Percentiles rank a stretch among this genome's conserved stretches.
phyloP scores from a whole-genome alignment of 2,888 invertebrate species.

The Drosophila picticornis region DNA sequence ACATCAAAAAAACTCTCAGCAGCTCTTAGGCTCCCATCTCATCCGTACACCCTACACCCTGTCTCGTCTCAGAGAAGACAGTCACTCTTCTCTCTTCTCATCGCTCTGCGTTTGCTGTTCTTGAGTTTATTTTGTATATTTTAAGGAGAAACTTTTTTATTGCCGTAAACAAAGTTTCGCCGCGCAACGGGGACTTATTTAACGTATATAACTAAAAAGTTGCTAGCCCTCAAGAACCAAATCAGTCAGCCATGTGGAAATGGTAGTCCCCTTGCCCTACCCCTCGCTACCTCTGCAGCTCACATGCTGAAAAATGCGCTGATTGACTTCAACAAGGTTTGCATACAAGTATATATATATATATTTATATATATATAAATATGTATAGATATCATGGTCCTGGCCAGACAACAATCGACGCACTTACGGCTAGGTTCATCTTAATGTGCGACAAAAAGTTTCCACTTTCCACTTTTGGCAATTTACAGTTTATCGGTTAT shows the following conservation, averaged over 20 bases:
- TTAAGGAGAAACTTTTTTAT: slow-evolving; percentile 79
- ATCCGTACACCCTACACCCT: background rate
- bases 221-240: slow-evolving; percentile 51
- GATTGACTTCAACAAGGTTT: slow-evolving; percentile 66
- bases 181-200: slow-evolving; percentile 80
- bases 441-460: slow-evolving; percentile 74
- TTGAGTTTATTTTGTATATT: slow-evolving; percentile 80
- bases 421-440: slow-evolving; percentile 57
- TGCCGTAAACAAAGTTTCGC: slow-evolving; percentile 80
- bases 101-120: background rate
- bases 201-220: slow-evolving; percentile 78
- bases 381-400: slow-evolving; percentile 13
- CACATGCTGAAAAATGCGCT: slow-evolving; percentile 49
- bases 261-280: slow-evolving; percentile 7
- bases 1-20: slow-evolving; percentile 42
- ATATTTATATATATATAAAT: background rate
- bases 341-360: slow-evolving; percentile 34
- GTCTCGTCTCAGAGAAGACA: background rate
- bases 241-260: slow-evolving; percentile 73
- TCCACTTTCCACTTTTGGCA: slow-evolving; percentile 58
- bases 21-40: slow-evolving; percentile 38
- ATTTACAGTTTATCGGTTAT: slow-evolving; percentile 80
- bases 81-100: background rate
- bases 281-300: slow-evolving; percentile 14
- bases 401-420: slow-evolving; percentile 57